phyloP scores from a whole-genome alignment of 1,140 invertebrate genomes.

The Tetragnatha versicolor region DNA sequence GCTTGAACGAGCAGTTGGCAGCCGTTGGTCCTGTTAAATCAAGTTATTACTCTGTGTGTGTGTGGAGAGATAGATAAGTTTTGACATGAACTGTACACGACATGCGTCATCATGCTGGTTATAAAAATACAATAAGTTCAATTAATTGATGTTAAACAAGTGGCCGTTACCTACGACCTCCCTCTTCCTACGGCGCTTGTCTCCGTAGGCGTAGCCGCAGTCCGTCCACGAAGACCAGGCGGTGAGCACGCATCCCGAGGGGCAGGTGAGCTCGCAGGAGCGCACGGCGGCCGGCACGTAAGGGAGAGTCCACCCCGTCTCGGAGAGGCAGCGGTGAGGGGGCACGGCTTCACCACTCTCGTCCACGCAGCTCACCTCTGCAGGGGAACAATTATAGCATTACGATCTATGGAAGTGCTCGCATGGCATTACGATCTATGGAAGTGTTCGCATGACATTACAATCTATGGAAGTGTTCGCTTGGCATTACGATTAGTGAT shows the following conservation, averaged over 20 bases:
- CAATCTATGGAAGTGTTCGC: no score
- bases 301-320: no score
- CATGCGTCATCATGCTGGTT: not conserved
- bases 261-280: conserved; percentile 37
- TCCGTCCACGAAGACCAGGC: conserved; percentile 29
- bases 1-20: not conserved
- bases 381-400: not conserved
- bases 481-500: no score
- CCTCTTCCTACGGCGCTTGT: conserved; percentile 9
- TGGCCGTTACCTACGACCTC: conserved; percentile 40
- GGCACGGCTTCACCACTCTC: not conserved
- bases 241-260: conserved; percentile 16
- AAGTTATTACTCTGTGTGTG: not conserved
- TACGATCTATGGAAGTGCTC: not conserved
- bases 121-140: not conserved
- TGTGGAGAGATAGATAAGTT: not conserved
- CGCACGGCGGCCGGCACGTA: conserved; percentile 12
- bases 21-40: not conserved
- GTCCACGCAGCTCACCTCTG: conserved; percentile 41
- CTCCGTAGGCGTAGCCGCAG: not conserved
- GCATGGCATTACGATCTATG: no score
- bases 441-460: no score
- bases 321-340: conserved; percentile 11
- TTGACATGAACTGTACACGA: not conserved
- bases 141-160: no score